phyloP scores from a whole-genome alignment of 2,113 vertebrate genomes.

The Platichthys flesus region DNA sequence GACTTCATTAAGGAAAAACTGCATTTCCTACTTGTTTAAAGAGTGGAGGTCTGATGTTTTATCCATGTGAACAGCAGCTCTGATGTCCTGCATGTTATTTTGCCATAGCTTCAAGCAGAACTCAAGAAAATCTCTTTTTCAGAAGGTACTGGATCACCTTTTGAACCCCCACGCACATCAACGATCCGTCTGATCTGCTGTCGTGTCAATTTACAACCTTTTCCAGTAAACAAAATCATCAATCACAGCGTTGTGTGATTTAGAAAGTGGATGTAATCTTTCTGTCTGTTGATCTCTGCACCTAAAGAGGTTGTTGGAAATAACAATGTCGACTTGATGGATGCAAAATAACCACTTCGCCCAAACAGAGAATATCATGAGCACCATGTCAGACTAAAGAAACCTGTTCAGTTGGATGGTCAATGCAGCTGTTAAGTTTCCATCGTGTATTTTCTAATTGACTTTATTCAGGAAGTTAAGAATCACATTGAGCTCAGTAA shows the following conservation, averaged over 20 bases:
- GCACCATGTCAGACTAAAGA: no score
- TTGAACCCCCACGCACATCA: not conserved
- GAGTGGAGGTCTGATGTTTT: constrained; percentile 3
- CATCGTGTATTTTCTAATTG: no score
- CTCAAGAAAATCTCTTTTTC: constrained; percentile 16
- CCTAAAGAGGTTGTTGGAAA: not conserved
- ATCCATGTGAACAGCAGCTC: not conserved
- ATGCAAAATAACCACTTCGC: not conserved
- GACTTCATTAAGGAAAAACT: not conserved
- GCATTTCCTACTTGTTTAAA: not conserved
- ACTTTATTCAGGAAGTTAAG: no score
- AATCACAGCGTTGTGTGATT: not conserved
- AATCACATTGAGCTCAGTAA: no score
- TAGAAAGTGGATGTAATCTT: not conserved
- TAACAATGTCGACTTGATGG: not conserved
- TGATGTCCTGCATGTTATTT: constrained; percentile 25
- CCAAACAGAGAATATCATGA: no score
- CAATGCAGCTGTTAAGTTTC: no score
- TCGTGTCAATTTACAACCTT: not conserved
- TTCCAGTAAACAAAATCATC: not conserved
- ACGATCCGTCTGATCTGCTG: not conserved
- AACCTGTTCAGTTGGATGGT: no score
- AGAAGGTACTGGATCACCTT: constrained; percentile 1
- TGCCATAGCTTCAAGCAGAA: constrained; percentile 52
- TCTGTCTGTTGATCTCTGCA: not conserved